Evolutionary conservation across 2,888 invertebrate genomes (phyloP), one percentile per base, ranked within the genome.

Genomic region (Endomychus coccineus): DNA sequence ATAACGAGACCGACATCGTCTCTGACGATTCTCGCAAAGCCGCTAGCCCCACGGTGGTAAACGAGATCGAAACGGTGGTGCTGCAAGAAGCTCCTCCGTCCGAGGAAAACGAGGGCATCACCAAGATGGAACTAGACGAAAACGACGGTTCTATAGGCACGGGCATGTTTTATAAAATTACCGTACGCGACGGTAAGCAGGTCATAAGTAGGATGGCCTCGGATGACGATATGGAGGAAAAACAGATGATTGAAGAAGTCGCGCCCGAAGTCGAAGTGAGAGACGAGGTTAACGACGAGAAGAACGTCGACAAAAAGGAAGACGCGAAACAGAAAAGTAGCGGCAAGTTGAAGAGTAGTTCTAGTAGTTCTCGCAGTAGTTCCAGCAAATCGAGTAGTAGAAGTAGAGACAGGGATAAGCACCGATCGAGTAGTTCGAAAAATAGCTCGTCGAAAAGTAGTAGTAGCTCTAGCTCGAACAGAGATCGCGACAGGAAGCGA

Each of bases 151-250:
- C 50, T 11, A 53, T 55, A 25, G 40, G 43, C 25, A 40, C 54
- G 12, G 56, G 61, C 31, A 52, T 53, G 4, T 61, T 60, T 50
- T 75, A 74, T 52, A 83, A 82, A 67, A 76, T 83, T 49, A 74
- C 78, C 19, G 69, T 81, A 40, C 79, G 80, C 56, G 83, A 83
- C 66, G 81, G 80, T 10, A 82, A 81, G 64, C 78, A 81, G 62
- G 71, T 78, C 28, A 66, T 83, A 53, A 73, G 77, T 4, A 75
- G 78, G 64, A 69, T 77, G 43, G 39, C 40, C 15, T 24, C 40
- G 16, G 39, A 21, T 27, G 49, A 47, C 28, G 41, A 47, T 14
- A 46, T 71, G 61, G 65, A 60, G 32, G 54, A 28, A 6, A 34
- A 33, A 27, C 9, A 17, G 4, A 5, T 29, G n/a, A 19, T 16